Evolutionary conservation across 2,888 invertebrate genomes (phyloP), one percentile per base, ranked within the genome.

Genomic region (Xanthostigma xanthostigma): DNA sequence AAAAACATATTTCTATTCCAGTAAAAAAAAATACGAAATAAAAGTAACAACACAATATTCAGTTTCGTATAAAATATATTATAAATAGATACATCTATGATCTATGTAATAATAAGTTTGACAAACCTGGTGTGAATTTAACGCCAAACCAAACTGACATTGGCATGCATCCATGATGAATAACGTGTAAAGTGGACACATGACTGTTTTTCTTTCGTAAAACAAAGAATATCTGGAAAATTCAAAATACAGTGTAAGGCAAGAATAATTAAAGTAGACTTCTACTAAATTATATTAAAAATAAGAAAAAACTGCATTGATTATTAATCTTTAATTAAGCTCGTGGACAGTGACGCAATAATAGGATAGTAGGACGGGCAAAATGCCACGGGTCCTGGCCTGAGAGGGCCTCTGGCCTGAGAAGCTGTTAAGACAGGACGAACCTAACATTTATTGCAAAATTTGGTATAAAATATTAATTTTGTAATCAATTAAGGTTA

Each of bases 121-220:
- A 58, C 70, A 66, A 67, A 84, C 86, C 88, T 64, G 93, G 92
- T 33, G 90, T 92, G 73, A 92, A 94, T 72, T 92, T 92, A 48
- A 94, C 92, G 46, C 94, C 95, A 66, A 93, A 91, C 94, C 95
- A 95, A 53, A 94, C 93, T 6, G 91, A 91, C 84, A 93, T 84
- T 38, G 95, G 95, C 94, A 95, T 95, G 61, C 91, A 85, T 55
- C 93, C 93, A 68, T 95, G 95, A 70, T 95, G 95, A 64, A 94
- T 92, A 49, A 95, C 93, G 70, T 95, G 95, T 44, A 95, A 76
- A 9, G 89, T 87, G 50, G 91, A 88, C 58, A 95, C 85, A 67
- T 95, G 94, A 66, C 87, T 82, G 64, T 84, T 84, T 73, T 95
- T 95, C 77, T 95, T 95, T 64, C 94, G 76, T 68, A 94, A 68